Conservation (phyloP, 2,113 vertebrate species). For the Entomyzon cyanotis region DNA sequence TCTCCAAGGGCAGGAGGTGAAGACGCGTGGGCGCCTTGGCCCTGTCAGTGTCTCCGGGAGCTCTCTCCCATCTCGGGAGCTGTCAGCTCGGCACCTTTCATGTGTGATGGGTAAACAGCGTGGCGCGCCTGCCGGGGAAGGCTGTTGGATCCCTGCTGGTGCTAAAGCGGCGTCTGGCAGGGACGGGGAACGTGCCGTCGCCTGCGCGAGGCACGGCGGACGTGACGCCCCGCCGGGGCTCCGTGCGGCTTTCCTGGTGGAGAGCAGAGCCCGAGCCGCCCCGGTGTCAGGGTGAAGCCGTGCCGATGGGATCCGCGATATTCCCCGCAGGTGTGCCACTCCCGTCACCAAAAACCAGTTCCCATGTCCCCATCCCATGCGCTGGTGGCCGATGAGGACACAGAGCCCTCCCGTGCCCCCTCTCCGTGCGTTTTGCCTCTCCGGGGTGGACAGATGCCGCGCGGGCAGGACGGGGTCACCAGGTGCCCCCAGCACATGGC, state of each 20-base stretch:
- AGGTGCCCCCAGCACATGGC: slow-evolving; percentile 40
- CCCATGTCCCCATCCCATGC: background rate
- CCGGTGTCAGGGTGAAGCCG: rapidly evolving
- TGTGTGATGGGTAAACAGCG: slow-evolving; percentile 39
- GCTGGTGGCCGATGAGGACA: rapidly evolving
- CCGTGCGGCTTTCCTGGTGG: background rate
- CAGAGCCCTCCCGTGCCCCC: rapidly evolving
- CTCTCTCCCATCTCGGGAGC: background rate
- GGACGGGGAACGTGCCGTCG: slow-evolving; percentile 17
- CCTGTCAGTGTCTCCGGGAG: background rate
- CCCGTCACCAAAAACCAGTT: background rate
- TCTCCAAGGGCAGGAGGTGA: background rate
- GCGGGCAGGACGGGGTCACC: slow-evolving; percentile 54
- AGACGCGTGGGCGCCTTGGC: rapidly evolving
- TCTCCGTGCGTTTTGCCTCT: background rate
- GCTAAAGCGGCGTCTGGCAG: slow-evolving; percentile 35
- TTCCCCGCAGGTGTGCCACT: background rate
- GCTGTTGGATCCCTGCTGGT: slow-evolving; percentile 43
- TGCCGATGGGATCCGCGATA: rapidly evolving
- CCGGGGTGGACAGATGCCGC: background rate
- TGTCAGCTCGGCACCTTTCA: slow-evolving; percentile 30
- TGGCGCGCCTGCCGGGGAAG: background rate
- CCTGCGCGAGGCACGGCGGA: slow-evolving; percentile 22
- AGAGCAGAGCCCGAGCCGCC: background rate
- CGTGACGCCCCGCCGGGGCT: slow-evolving; percentile 4